phyloP scores from a whole-genome alignment of 1,140 invertebrate species.

The Diabrotica undecimpunctata region DNA sequence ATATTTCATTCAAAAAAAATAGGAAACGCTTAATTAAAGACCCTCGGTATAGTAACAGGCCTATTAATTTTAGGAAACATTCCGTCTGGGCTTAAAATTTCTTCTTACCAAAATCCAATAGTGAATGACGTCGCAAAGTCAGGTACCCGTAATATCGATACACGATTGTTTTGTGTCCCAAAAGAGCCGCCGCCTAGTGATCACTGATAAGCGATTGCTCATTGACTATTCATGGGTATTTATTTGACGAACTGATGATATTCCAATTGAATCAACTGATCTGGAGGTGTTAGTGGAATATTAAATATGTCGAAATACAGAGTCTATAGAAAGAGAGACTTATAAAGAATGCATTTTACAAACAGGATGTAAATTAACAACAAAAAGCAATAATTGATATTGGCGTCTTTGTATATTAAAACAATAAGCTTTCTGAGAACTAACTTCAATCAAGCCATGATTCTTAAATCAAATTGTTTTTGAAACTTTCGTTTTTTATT shows the following conservation, averaged over 20 bases:
- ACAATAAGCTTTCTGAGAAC: too few species aligned
- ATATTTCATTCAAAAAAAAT: too few species aligned
- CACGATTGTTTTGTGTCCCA: conserved; percentile 8
- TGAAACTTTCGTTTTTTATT: too few species aligned
- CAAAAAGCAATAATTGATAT: neutral
- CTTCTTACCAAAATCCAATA: conserved; percentile 31
- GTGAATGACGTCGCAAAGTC: conserved; percentile 34
- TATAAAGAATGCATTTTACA: conserved; percentile 5
- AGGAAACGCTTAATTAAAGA: neutral
- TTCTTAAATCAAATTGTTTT: too few species aligned
- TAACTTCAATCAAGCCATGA: too few species aligned
- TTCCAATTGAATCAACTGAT: conserved; percentile 39
- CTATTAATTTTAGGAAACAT: neutral
- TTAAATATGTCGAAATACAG: conserved; percentile 11
- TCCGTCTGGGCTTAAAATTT: conserved; percentile 3
- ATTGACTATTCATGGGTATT: conserved; percentile 41
- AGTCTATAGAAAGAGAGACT: neutral
- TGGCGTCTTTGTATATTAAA: too few species aligned
- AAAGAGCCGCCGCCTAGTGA: conserved; percentile 29
- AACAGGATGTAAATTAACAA: neutral
- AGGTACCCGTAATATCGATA: conserved; percentile 31
- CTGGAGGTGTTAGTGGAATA: conserved; percentile 27
- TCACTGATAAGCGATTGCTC: conserved; percentile 33
- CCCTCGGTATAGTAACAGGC: neutral
- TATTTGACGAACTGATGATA: conserved; percentile 39